These are phyloP conservation scores for Apomyelois bistriatella DNA, from an alignment of 2,888 invertebrate genomes.

Conservation along the genomic window DNA sequence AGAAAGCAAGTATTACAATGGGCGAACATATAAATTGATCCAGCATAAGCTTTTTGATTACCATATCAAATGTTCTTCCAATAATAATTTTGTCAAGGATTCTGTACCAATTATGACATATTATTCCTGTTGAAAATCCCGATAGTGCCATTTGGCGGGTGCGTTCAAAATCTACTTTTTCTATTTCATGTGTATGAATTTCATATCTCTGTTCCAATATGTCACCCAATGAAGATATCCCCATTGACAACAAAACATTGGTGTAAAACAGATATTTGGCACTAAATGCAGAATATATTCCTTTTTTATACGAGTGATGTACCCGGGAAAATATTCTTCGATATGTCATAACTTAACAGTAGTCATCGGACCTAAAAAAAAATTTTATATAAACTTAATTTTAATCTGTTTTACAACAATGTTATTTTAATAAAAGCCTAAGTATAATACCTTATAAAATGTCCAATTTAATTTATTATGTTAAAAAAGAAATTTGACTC, in stretches of 20 bases:
- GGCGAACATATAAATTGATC: constrained; percentile 94
- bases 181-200: constrained; percentile 75
- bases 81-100: constrained; percentile 86
- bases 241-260: constrained; percentile 87
- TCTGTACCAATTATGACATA: constrained; percentile 93
- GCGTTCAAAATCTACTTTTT: constrained; percentile 79
- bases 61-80: constrained; percentile 82
- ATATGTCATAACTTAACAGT: constrained; percentile 35
- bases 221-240: constrained; percentile 89
- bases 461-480: no score
- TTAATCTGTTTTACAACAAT: constrained; percentile 33
- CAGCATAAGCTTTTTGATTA: constrained; percentile 87
- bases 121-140: constrained; percentile 87
- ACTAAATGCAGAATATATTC: constrained; percentile 70
- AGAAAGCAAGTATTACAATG: constrained; percentile 87
- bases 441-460: no score
- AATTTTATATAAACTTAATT: constrained; percentile 21
- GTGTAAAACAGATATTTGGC: constrained; percentile 86
- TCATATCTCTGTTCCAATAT: constrained; percentile 90
- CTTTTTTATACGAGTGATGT: constrained; percentile 41
- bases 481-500: no score
- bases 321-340: constrained; percentile 49
- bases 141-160: constrained; percentile 88
- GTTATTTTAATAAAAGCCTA: background rate
- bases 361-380: constrained; percentile 48